phyloP scores from a whole-genome alignment of 1,140 invertebrate species.

The Rhyacophila brunnea region DNA sequence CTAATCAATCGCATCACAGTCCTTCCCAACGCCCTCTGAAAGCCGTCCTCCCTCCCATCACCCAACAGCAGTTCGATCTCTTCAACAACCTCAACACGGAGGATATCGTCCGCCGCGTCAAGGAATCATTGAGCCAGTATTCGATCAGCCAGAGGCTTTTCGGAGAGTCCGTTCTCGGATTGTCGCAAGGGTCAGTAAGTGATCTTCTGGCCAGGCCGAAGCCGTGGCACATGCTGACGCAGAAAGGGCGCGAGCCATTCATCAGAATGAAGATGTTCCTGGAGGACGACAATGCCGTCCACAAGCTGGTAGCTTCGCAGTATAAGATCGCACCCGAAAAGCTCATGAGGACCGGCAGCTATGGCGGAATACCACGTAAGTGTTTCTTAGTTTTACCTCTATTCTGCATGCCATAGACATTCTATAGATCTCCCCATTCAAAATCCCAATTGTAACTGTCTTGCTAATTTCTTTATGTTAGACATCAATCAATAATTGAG shows the following conservation, averaged over 20 bases:
- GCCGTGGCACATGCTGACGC: conserved; percentile 96
- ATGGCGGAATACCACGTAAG: conserved; percentile 80
- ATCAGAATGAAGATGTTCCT: conserved; percentile 98
- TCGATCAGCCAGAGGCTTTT: conserved; percentile 98
- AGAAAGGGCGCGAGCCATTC: conserved; percentile 95
- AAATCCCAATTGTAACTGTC: no score
- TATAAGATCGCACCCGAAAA: conserved; percentile 97
- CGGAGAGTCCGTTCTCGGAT: conserved; percentile 93
- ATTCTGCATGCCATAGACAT: background rate
- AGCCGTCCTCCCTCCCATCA: conserved; percentile 95
- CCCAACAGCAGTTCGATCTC: conserved; percentile 97
- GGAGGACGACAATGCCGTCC: conserved; percentile 94
- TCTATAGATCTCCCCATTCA: no score
- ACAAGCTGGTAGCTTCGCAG: conserved; percentile 93
- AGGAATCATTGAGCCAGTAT: conserved; percentile 96
- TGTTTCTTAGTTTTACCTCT: conserved; percentile 37
- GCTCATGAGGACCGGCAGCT: conserved; percentile 90
- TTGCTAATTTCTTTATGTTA: no score
- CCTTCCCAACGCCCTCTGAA: conserved; percentile 85
- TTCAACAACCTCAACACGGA: conserved; percentile 98
- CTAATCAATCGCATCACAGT: conserved; percentile 77
- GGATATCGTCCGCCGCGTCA: conserved; percentile 96
- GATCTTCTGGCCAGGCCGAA: conserved; percentile 93
- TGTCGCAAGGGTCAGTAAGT: conserved; percentile 94
- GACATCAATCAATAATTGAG: no score